Evolutionary conservation across 2,113 vertebrate species (phyloP).

Genomic region (Mustela nigripes): DNA sequence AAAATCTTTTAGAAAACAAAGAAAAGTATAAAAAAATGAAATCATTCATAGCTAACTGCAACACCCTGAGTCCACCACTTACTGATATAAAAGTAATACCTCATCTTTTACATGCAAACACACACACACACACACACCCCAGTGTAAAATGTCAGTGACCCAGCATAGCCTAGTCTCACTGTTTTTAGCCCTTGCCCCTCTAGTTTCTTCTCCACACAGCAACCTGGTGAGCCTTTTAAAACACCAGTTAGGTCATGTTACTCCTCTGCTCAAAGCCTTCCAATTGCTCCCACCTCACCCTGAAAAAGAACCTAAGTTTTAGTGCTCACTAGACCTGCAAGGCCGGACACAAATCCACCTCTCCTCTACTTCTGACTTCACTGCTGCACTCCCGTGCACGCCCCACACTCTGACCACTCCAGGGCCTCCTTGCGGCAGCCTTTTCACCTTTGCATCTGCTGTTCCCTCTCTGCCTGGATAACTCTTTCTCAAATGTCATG

Average conservation of each 20-base stretch:
- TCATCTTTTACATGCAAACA: background rate
- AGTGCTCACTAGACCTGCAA: background rate
- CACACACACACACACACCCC: background rate
- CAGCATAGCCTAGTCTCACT: background rate
- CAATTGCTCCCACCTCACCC: background rate
- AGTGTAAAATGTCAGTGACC: background rate
- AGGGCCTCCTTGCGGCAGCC: background rate
- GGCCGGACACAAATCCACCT: background rate
- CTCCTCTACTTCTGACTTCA: background rate
- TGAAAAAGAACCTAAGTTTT: background rate
- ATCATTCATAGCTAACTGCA: background rate
- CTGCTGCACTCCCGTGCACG: background rate
- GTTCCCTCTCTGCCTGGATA: background rate
- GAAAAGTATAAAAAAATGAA: background rate
- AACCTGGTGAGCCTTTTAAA: background rate
- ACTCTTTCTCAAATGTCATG: background rate
- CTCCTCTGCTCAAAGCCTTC: background rate
- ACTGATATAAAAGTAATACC: background rate
- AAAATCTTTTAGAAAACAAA: background rate
- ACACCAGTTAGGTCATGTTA: background rate
- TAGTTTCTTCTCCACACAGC: background rate
- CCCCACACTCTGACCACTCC: no score
- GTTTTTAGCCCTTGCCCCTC: background rate
- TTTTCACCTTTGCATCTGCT: constrained; percentile 17
- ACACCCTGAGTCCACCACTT: background rate